Base-by-base conservation (phyloP, 1,140 invertebrate genomes). In the Marisa cornuarietis region DNA sequence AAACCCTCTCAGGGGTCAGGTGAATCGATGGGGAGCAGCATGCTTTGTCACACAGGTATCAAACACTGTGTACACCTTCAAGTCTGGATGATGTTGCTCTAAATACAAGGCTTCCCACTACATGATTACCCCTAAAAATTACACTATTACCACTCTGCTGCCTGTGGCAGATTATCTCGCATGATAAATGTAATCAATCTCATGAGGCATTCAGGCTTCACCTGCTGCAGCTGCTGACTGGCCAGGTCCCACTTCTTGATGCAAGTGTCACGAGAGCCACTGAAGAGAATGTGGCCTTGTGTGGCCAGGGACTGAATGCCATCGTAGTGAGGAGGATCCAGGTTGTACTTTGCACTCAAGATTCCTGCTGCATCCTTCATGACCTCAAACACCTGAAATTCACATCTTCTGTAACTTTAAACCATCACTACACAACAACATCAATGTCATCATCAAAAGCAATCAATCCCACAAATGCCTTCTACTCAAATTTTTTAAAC, bases 301-400 rank as follows among this genome's bases (percentile, higher is more conserved):
- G 96, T 92, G n/a, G 94, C 93, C 54, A 97, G 92, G 71, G 94
- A 95, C 88, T 97, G 94, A 66, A 97, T 95, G 16, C 96, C 96
- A 88, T 98, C 96, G 90, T 97, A 98, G 91, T 98, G 96, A 22
- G 96, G 96, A 14, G 96, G 96, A 79, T 95, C 94, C 16, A 98
- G 91, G 85, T 95, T 95, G 22, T 94, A 92, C 58, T 94, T 93
- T 18, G 95, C 94, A 52, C 92, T 90, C 76, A 93, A 84, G 26
- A 93, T 85, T 51, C 94, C 93, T 66, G 93, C 92, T 63, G 91
- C 90, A 80, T 91, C 92, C 76, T 94, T 88, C 87, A 88, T 83
- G 61, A 94, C 92, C 85, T 94, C 93, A 91, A 94, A 94, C 79
- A 94, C 91, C 93, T 94, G 72, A 58, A 58, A 58, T 58, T 58